Conservation (phyloP, 2,888 invertebrate genomes). For the Zaprionus obscuricornis region DNA sequence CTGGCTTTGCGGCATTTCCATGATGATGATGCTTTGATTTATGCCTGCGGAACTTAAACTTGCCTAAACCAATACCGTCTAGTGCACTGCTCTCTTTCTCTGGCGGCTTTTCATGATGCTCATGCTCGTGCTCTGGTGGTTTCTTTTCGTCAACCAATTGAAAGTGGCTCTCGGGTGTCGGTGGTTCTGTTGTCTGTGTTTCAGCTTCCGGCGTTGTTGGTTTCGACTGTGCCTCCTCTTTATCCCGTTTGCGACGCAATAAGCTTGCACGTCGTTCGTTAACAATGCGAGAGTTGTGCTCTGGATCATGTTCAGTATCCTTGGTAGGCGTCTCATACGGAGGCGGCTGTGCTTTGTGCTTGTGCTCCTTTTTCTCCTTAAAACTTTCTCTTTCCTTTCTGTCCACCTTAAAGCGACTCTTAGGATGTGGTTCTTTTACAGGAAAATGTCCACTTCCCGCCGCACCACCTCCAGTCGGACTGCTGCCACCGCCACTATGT, state of each 20-base stretch:
- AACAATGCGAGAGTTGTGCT: conserved; percentile 79
- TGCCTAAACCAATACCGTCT: conserved; percentile 61
- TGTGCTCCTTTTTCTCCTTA: conserved; percentile 52
- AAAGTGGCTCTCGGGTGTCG: conserved; percentile 62
- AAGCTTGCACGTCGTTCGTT: conserved; percentile 81
- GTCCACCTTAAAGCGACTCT: conserved; percentile 78
- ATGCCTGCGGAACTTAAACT: conserved; percentile 74
- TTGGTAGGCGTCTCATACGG: conserved; percentile 50
- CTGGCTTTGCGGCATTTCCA: conserved; percentile 51
- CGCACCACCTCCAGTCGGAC: conserved; percentile 20
- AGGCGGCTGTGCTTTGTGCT: conserved; percentile 48
- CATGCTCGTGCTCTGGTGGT: conserved; percentile 43
- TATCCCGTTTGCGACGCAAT: conserved; percentile 69
- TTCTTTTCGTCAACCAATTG: conserved; percentile 85
- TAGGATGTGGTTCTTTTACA: conserved; percentile 71
- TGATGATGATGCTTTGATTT: no score
- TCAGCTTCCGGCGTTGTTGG: conserved; percentile 42
- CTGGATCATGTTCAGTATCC: conserved; percentile 77
- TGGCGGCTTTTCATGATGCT: conserved; percentile 30
- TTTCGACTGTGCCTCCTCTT: conserved; percentile 48
- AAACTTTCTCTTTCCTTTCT: conserved; percentile 53
- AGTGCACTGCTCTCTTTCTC: conserved; percentile 44
- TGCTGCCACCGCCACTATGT: conserved; percentile 28
- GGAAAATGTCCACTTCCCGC: conserved; percentile 43
- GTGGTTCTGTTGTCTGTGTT: conserved; percentile 11